Evolutionary conservation across 2,888 invertebrate genomes (phyloP).

Genomic region (Cyaniris semiargus): DNA sequence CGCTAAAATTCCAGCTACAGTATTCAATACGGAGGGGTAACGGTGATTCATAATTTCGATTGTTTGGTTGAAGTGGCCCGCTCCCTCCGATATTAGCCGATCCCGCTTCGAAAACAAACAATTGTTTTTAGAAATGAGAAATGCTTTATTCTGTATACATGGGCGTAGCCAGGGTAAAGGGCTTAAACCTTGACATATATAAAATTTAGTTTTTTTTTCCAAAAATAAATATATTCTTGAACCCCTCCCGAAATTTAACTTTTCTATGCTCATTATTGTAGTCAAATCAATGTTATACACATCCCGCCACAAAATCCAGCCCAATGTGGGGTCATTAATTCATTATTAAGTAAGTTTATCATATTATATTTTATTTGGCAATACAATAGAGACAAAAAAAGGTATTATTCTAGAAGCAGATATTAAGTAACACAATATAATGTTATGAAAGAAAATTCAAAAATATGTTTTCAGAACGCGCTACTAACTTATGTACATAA

Average conservation of each 20-base stretch:
- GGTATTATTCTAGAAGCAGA: too few relatives aligned
- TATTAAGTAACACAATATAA: not conserved
- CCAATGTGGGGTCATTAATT: too few relatives aligned
- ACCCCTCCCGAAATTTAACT: too few relatives aligned
- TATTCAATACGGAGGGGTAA: constrained; percentile 40
- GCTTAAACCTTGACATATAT: not conserved
- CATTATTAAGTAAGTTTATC: too few relatives aligned
- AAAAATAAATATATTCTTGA: too few relatives aligned
- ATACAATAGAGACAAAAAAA: too few relatives aligned
- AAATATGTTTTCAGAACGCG: not conserved
- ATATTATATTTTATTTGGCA: too few relatives aligned
- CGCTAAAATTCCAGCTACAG: constrained; percentile 20
- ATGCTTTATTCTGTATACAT: not conserved
- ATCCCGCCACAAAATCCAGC: too few relatives aligned
- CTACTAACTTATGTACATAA: not conserved
- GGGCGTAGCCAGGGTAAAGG: not conserved
- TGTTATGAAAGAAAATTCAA: not conserved
- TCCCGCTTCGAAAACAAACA: constrained; percentile 10
- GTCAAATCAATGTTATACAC: too few relatives aligned
- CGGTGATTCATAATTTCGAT: constrained; percentile 54
- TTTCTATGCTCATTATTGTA: too few relatives aligned
- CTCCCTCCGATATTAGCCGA: constrained; percentile 46
- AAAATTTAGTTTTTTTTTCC: too few relatives aligned
- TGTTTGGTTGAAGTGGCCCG: constrained; percentile 47
- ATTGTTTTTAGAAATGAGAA: constrained; percentile 21